Evolutionary conservation across 2,888 invertebrate genomes (phyloP).

Genomic region (Vannuccia rotundouncinata): DNA sequence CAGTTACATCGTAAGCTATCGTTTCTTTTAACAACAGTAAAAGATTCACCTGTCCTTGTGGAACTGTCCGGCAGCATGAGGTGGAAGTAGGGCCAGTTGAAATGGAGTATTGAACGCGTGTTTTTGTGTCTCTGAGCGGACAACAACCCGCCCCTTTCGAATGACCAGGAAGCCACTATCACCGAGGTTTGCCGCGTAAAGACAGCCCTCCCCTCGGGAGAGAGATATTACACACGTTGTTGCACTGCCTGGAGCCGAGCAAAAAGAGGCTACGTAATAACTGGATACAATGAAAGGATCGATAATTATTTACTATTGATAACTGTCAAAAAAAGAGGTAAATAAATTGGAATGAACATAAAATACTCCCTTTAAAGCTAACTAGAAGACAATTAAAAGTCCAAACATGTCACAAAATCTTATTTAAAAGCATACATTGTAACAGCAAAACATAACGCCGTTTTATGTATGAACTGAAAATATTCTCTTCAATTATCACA

Average conservation of each 20-base stretch:
- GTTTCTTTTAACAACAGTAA: no score
- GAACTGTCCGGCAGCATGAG: conserved; percentile 71
- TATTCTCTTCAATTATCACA: no score
- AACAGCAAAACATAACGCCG: no score
- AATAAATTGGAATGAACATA: no score
- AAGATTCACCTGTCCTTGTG: conserved; percentile 73
- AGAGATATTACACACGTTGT: conserved; percentile 92
- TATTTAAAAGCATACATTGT: no score
- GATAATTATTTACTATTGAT: background rate
- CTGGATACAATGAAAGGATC: conserved; percentile 27
- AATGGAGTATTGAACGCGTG: conserved; percentile 98
- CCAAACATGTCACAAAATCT: no score
- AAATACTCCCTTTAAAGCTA: no score
- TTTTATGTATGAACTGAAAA: no score
- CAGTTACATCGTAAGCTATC: no score
- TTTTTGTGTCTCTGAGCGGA: conserved; percentile 89
- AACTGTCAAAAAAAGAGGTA: no score
- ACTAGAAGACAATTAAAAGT: no score
- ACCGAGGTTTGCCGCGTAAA: conserved; percentile 95
- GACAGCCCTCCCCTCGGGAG: conserved; percentile 76
- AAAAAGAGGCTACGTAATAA: conserved; percentile 39
- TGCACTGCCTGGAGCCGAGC: conserved; percentile 70
- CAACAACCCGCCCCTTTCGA: conserved; percentile 73
- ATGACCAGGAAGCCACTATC: conserved; percentile 89
- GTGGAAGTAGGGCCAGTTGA: conserved; percentile 87